Conservation (phyloP, 2,113 vertebrate genomes). For the Pavo muticus region DNA sequence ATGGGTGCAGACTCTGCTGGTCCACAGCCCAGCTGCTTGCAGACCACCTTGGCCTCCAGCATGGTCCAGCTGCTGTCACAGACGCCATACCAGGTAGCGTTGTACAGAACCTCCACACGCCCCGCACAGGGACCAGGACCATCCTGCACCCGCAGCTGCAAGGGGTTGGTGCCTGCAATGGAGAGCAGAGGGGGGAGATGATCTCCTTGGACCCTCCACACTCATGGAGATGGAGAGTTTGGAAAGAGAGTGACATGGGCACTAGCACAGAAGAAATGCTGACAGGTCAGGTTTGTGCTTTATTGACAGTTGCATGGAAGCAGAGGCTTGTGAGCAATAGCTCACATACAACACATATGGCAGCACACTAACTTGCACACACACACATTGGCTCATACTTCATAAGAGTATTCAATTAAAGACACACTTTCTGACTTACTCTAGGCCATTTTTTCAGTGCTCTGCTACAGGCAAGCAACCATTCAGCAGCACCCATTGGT, state of each 20-base stretch:
- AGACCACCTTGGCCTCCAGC: conserved; percentile 16
- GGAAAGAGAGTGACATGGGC: background rate
- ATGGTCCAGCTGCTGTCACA: conserved; percentile 3
- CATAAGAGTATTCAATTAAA: background rate
- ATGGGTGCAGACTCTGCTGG: accelerated
- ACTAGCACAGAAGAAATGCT: background rate
- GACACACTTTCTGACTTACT: background rate
- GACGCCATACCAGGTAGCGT: background rate
- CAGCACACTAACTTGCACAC: background rate
- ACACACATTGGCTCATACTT: background rate
- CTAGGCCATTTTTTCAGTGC: background rate
- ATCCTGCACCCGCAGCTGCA: background rate
- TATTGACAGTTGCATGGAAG: too few relatives aligned
- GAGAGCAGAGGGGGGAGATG: accelerated
- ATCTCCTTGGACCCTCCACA: accelerated
- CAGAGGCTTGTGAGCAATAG: background rate
- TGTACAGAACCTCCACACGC: conserved; percentile 12
- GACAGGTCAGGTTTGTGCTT: background rate
- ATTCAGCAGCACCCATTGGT: background rate
- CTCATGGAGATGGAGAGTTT: background rate
- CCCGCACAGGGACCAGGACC: background rate
- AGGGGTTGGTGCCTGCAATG: background rate
- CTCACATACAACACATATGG: background rate
- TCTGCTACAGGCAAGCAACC: background rate
- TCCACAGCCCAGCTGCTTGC: conserved; percentile 48